phyloP scores from a whole-genome alignment of 2,888 invertebrate species.

The Andrena fulva region DNA sequence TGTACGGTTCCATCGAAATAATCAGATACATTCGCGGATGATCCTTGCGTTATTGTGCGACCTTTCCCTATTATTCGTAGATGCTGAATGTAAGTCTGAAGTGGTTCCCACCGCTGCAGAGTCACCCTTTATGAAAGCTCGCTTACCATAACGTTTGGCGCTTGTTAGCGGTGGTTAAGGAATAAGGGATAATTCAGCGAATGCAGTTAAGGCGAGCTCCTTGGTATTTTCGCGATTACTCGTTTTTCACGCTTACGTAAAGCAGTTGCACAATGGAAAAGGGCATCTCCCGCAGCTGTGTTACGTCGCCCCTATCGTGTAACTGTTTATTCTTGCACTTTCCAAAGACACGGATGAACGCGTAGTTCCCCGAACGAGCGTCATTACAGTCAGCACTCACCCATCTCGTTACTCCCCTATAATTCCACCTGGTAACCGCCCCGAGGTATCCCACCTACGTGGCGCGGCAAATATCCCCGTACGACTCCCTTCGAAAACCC shows the following conservation, averaged over 20 bases:
- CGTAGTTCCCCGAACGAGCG: constrained; percentile 34
- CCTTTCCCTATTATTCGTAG: background rate
- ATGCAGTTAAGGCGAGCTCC: constrained; percentile 23
- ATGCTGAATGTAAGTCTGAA: background rate
- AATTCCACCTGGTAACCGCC: constrained; percentile 40
- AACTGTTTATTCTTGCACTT: constrained; percentile 34
- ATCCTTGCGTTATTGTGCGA: background rate
- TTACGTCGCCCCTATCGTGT: constrained; percentile 16
- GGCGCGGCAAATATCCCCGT: constrained; percentile 19
- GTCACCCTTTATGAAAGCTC: background rate
- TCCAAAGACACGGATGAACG: constrained; percentile 40
- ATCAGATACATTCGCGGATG: background rate
- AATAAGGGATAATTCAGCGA: background rate
- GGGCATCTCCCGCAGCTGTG: constrained; percentile 13
- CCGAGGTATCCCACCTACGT: constrained; percentile 21
- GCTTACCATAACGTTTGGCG: background rate
- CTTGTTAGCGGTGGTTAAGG: constrained; percentile 4
- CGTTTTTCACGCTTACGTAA: constrained; percentile 19
- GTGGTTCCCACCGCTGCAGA: background rate
- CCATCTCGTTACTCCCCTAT: constrained; percentile 22
- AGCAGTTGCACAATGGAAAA: constrained; percentile 33
- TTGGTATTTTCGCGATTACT: constrained; percentile 34
- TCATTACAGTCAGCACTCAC: constrained; percentile 30
- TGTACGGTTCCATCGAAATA: background rate
- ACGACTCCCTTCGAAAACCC: constrained; percentile 31